Base-by-base conservation (phyloP, 2,797 vertebrate species). In the Argyrosomus regius region DNA sequence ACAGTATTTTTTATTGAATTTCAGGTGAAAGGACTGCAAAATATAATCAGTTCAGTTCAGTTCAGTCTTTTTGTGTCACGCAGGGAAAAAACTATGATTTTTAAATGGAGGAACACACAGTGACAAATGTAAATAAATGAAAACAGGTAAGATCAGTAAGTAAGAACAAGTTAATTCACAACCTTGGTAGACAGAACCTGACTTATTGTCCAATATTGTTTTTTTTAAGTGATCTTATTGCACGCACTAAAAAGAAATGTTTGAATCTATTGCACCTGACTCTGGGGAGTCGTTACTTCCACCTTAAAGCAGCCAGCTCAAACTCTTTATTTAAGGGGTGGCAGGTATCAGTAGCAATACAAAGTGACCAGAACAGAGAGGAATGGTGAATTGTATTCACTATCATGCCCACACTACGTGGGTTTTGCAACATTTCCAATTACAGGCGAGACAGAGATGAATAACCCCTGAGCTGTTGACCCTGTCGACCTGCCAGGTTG, bases 391-490 rank as follows among this genome's bases (percentile, higher is more conserved):
- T 18, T 14, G 7, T 12, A 22, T 77, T 81, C 60, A 60, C 73
- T 53, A 64, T 58, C 39, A 22, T 24, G 5, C 31, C 28, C 35
- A 70, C 60, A 18, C 61, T 49, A 16, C 1, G 20, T 54, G 28
- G 64, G 45, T 75, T 84, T 72, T 63, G 53, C 75, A 63, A 62
- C 45, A 74, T 79, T 87, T 88, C 70, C 78, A 86, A 81, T 83
- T 75, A 88, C 74, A 70, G 68, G 20, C 46, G 13, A 35, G 82
- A 85, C 85, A 75, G 66, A 84, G 83, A 88, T 80, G 83, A 80
- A 86, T 83, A 78, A 79, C 85, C 79, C 56, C 77, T 45, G 60
- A 72, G 80, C 81, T 17, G 63, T n/a, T 64, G 82, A 89, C 87
- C 77, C 18, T 5, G 8, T 39, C 28, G 77, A 80, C 84, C 88